Evolutionary conservation across 2,797 vertebrate species (phyloP).

Genomic region (Ptychobarbus kaznakovi): DNA sequence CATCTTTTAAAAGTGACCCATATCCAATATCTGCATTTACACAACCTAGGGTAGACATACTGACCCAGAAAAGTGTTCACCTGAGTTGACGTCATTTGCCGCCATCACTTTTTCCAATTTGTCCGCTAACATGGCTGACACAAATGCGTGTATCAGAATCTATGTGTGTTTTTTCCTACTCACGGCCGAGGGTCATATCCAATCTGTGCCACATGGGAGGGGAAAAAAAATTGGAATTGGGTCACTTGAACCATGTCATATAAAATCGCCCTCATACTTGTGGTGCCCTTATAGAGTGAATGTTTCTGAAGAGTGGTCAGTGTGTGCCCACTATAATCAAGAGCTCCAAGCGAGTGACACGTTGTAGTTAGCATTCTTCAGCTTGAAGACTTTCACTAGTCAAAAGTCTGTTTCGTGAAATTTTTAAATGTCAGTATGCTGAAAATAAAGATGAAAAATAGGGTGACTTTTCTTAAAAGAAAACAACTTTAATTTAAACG

Average conservation of each 20-base stretch:
- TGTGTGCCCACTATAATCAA: slow-evolving; percentile 73
- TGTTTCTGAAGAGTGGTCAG: slow-evolving; percentile 57
- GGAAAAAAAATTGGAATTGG: neutral
- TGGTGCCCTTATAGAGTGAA: slow-evolving; percentile 48
- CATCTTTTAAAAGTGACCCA: neutral
- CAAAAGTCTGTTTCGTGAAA: neutral
- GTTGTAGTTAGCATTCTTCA: slow-evolving; percentile 67
- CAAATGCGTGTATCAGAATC: neutral
- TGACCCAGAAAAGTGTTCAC: neutral
- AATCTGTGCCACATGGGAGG: neutral
- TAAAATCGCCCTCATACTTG: neutral
- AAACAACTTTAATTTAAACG: neutral
- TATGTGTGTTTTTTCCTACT: neutral
- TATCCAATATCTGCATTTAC: neutral
- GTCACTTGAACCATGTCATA: neutral
- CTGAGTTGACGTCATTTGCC: neutral
- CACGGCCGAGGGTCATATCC: neutral
- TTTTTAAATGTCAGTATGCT: neutral
- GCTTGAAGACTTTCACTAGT: slow-evolving; percentile 65
- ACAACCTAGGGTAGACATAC: neutral
- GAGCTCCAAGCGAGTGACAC: slow-evolving; percentile 71
- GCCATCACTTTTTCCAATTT: neutral
- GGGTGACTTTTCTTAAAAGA: neutral
- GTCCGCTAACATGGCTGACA: neutral
- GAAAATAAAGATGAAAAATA: neutral